Percentiles rank a stretch among this genome's conserved stretches.
Evolutionary conservation across 2,797 vertebrate species (phyloP).

Genomic region (Hippocampus kuda): DNA sequence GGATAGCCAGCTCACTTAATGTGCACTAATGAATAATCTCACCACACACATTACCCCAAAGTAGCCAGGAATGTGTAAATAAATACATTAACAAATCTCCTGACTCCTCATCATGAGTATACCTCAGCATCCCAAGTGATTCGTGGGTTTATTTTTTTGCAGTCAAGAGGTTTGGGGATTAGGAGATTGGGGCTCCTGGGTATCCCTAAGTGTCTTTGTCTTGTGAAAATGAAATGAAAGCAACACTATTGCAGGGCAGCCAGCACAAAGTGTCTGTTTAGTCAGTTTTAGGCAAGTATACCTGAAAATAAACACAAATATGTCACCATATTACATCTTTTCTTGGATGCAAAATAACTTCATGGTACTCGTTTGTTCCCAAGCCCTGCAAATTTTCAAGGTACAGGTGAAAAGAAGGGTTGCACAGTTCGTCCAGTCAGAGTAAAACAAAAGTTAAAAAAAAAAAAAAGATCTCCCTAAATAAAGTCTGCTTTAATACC

Average conservation of each 20-base stretch:
- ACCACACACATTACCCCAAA: conserved; percentile 43
- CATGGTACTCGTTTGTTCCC: conserved; percentile 9
- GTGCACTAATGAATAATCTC: conserved; percentile 68
- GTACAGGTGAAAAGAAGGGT: conserved; percentile 45
- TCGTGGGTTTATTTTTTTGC: conserved; percentile 70
- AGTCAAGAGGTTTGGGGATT: conserved; percentile 38
- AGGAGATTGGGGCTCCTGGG: conserved; percentile 40
- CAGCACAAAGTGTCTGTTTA: conserved; percentile 30
- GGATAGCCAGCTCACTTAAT: conserved; percentile 47
- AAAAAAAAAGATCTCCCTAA: conserved; percentile 4
- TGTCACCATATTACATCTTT: background rate
- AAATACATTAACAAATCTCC: conserved; percentile 57
- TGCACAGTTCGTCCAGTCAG: conserved; percentile 8
- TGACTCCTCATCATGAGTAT: conserved; percentile 46
- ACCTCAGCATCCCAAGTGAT: conserved; percentile 64
- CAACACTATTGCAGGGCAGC: conserved; percentile 31
- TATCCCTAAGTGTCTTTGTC: conserved; percentile 72
- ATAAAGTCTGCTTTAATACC: background rate
- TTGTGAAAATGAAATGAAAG: conserved; percentile 40
- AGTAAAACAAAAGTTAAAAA: conserved; percentile 23
- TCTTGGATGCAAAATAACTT: background rate
- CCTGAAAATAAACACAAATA: background rate
- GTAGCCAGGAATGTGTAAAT: conserved; percentile 58
- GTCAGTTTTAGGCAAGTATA: conserved; percentile 33
- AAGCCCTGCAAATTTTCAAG: conserved; percentile 47